Evolutionary conservation across 2,113 vertebrate genomes (phyloP).

Genomic region (pig (Sus scrofa)): DNA sequence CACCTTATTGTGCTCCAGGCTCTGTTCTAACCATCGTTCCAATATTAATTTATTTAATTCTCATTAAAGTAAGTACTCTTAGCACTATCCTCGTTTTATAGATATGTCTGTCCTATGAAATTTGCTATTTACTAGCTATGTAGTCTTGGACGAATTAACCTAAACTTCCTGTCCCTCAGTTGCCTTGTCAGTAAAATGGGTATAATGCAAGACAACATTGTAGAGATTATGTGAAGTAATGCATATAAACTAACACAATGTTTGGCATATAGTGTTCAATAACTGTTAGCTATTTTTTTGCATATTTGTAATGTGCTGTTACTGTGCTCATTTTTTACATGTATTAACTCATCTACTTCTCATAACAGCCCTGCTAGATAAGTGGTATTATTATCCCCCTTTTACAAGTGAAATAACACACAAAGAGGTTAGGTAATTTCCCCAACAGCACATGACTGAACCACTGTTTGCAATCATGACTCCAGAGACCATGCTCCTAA

Average conservation of each 20-base stretch:
- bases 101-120: background rate
- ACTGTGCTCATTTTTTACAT: background rate
- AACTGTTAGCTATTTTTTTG: slow-evolving; percentile 49
- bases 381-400: background rate
- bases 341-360: background rate
- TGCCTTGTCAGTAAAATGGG: slow-evolving; percentile 9
- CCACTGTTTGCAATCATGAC: slow-evolving; percentile 41
- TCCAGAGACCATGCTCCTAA: slow-evolving; percentile 50
- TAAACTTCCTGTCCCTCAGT: background rate
- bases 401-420: slow-evolving; percentile 31
- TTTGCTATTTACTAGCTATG: slow-evolving; percentile 31
- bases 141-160: slow-evolving; percentile 47
- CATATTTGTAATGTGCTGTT: slow-evolving; percentile 28
- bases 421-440: slow-evolving; percentile 43
- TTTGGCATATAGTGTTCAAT: slow-evolving; percentile 29
- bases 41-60: slow-evolving; percentile 48
- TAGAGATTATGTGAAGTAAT: background rate
- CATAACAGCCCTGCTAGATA: background rate
- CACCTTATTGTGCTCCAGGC: background rate
- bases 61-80: background rate
- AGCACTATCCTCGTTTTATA: slow-evolving; percentile 38
- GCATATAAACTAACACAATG: background rate
- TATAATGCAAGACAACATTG: background rate
- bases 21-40: slow-evolving; percentile 56
- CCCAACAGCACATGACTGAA: slow-evolving; percentile 3